Base-by-base conservation (phyloP, 2,888 invertebrate genomes). In the Tachina grossa region DNA sequence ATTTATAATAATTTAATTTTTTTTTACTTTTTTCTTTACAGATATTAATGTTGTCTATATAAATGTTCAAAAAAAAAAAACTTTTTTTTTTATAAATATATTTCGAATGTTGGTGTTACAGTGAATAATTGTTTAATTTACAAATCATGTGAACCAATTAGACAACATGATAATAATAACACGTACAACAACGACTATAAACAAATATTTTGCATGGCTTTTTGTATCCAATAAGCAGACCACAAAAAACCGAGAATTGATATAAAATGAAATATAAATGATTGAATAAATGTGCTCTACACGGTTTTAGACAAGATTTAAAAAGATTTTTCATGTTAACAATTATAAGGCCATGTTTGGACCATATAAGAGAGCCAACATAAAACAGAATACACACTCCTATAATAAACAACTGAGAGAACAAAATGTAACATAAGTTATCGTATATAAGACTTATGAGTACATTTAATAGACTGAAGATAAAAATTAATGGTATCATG, bases 261-360 rank as follows among this genome's bases (percentile, higher is more conserved):
- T 75, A 47, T 59, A 19, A 53, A 45, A 41, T 75, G 59, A 57
- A 41, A 45, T 78, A 74, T 78, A 74, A 68, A 53, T 85, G 82
- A 85, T 82, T 78, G 82, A 85, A 85, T 78, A 63, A 31, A 76
- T 83, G 45, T 83, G 72, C 59, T 71, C 9, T 47, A 78, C 45
- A 75, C 74, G 19, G 45, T 31, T 19, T 41, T 59, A 51, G 59
- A 85, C 85, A 85, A 90, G 90, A 91, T 83, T 83, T 85, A 85
- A 85, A 85, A 83, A 85, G 85, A 83, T 88, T 91, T 90, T 90
- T 90, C 90, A 91, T 91, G 90, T 91, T 91, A 90, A 91, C 90
- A 90, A 90, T 90, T 90, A 89, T 90, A 88, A 89, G 88, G 75
- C 59, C 66, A 41, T 83, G 72, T 74, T 68, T 41, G 22, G 72